Conservation (phyloP, 2,797 vertebrate species). For the Lagothrix lagotricha region DNA sequence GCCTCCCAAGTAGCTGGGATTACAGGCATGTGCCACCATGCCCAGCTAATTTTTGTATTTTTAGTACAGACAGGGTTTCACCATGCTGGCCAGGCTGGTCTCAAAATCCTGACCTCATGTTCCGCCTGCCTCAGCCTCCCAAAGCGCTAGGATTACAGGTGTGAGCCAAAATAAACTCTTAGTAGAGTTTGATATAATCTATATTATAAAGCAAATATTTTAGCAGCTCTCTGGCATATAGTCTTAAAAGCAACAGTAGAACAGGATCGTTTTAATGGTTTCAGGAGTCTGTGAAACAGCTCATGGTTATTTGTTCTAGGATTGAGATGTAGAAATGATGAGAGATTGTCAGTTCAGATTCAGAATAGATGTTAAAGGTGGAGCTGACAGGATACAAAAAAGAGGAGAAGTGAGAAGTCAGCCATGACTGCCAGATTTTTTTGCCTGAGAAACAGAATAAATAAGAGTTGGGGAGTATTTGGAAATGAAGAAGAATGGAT, state of each 20-base stretch:
- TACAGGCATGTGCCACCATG: too few relatives aligned
- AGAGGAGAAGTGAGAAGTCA: neutral
- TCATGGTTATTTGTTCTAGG: neutral
- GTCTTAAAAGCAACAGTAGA: neutral
- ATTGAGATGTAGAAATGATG: neutral
- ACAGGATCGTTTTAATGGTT: neutral
- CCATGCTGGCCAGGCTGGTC: too few relatives aligned
- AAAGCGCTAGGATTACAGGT: too few relatives aligned
- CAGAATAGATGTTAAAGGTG: neutral
- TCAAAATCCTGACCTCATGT: too few relatives aligned
- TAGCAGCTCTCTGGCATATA: neutral
- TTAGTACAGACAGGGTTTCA: too few relatives aligned
- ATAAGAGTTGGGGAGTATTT: neutral
- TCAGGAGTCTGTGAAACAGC: neutral
- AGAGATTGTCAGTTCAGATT: neutral
- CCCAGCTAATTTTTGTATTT: too few relatives aligned
- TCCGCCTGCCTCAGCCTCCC: too few relatives aligned
- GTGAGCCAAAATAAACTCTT: neutral
- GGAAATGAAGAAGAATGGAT: neutral
- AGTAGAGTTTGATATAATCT: neutral
- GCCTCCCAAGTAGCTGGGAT: too few relatives aligned
- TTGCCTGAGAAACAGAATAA: neutral
- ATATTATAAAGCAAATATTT: neutral
- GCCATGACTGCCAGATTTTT: neutral
- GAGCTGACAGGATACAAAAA: neutral